Conservation (phyloP, 2,888 invertebrate species). For the Rutpela maculata region DNA sequence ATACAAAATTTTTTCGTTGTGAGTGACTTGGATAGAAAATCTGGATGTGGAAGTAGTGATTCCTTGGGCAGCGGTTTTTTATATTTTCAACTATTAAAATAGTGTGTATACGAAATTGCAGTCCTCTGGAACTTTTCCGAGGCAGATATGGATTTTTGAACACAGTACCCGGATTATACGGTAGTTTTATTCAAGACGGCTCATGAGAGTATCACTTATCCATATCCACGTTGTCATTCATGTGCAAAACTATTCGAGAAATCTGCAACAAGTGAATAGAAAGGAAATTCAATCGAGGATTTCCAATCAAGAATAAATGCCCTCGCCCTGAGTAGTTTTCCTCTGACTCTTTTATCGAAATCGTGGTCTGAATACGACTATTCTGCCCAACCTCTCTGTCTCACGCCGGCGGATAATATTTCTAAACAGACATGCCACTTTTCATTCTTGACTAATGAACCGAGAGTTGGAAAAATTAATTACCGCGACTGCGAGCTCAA, state of each 20-base stretch:
- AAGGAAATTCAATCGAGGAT: slow-evolving; percentile 33
- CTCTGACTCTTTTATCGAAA: slow-evolving; percentile 28
- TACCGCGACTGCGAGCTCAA: background rate
- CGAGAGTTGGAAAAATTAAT: slow-evolving; percentile 29
- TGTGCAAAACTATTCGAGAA: slow-evolving; percentile 8
- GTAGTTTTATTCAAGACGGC: background rate
- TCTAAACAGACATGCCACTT: slow-evolving; percentile 22
- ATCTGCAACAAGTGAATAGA: slow-evolving; percentile 43
- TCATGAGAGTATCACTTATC: slow-evolving; percentile 1
- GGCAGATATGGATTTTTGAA: too few relatives aligned
- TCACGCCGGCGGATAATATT: slow-evolving; percentile 19
- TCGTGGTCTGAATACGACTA: slow-evolving; percentile 27
- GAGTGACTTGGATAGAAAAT: too few relatives aligned
- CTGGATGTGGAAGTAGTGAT: too few relatives aligned
- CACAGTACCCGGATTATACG: background rate
- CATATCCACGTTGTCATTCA: background rate
- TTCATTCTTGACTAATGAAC: slow-evolving; percentile 27
- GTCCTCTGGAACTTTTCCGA: too few relatives aligned
- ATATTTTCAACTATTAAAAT: too few relatives aligned
- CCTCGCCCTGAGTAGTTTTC: slow-evolving; percentile 27
- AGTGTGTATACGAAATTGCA: too few relatives aligned
- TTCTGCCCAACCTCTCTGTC: slow-evolving; percentile 1
- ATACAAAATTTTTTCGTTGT: too few relatives aligned
- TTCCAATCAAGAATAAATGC: slow-evolving; percentile 40
- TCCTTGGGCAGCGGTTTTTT: too few relatives aligned